Conservation (phyloP, 23 tunicate species). For the Oikopleura vanhoeffeni region DNA sequence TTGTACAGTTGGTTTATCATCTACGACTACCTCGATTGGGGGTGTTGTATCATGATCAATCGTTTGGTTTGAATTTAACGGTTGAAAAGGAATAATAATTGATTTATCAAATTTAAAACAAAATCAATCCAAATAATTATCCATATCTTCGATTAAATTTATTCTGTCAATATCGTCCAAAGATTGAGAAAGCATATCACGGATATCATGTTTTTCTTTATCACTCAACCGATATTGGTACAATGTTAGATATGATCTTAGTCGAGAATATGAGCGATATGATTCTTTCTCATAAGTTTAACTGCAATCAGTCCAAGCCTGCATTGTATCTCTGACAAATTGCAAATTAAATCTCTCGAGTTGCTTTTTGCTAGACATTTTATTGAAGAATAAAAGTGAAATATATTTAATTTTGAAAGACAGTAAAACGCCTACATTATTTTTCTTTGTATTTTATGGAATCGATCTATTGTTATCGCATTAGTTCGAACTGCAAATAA, state of each 20-base stretch:
- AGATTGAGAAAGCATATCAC: not conserved
- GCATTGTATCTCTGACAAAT: not conserved
- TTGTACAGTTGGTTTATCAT: too few relatives aligned
- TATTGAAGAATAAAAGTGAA: not conserved
- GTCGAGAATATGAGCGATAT: not conserved
- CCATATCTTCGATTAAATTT: not conserved
- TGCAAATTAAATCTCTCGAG: not conserved
- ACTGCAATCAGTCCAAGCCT: not conserved
- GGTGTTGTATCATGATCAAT: too few relatives aligned
- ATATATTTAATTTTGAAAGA: not conserved
- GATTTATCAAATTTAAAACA: not conserved
- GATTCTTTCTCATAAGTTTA: not conserved
- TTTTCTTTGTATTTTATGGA: not conserved
- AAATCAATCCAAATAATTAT: not conserved
- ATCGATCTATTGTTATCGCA: not conserved
- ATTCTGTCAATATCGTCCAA: not conserved
- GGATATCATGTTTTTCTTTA: not conserved
- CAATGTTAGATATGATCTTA: not conserved
- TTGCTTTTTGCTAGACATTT: not conserved
- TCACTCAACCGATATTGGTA: not conserved
- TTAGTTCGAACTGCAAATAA: not conserved
- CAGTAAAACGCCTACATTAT: not conserved
- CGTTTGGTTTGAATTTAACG: too few relatives aligned
- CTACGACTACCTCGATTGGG: too few relatives aligned
- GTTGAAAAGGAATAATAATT: too few relatives aligned